Evolutionary conservation across 2,888 invertebrate species (phyloP), one percentile per base, ranked within the genome.

Genomic region (Pristionchus entomophagus): DNA sequence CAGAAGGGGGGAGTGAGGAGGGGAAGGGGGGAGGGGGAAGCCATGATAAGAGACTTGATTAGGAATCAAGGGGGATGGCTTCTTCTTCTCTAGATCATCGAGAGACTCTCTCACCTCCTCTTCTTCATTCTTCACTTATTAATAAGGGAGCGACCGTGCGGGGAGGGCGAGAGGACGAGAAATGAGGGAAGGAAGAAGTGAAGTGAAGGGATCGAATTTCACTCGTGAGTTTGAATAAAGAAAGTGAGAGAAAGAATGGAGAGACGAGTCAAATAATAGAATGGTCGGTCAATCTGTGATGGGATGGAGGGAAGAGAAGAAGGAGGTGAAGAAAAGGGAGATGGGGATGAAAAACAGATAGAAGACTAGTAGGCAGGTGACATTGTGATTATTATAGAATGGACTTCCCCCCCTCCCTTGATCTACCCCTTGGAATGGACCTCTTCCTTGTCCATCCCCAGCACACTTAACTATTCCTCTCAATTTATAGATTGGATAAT

Each of bases 21-120:
- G 82, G 69, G 82, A n/a, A 86, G 51, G 26, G n/a, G 84, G 77
- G 62, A 84, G 69, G 98, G 98, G 32, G 97, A 97, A 29, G 97
- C 95, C 0, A 97, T 98, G 85, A 98, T 97, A 14, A 83, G 62
- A 62, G 83, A 14, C 26, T 1, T 59, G 83, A 83, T 45, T 35
- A 56, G 14, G 62, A 22, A 38, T 14, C 17, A n/a, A n/a, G 32
- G 35, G 53, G 62, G 45, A 10, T 14, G 45, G 41, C 38, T 73
- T 45, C 41, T 62, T 6, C 26, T 14, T 56, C 56, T 56, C 45
- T 6, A 14, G 45, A 14, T 6, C 45, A 17, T 56, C 56, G 22
- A 56, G 19, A n/a, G 56, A 56, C 14, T 10, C 17, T 5, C n/a
- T 22, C 56, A 73, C 73, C 73, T 73, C 22, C n/a, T 73, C 73